phyloP scores from a whole-genome alignment of 2,888 invertebrate genomes.

The Chalcis sispes region DNA sequence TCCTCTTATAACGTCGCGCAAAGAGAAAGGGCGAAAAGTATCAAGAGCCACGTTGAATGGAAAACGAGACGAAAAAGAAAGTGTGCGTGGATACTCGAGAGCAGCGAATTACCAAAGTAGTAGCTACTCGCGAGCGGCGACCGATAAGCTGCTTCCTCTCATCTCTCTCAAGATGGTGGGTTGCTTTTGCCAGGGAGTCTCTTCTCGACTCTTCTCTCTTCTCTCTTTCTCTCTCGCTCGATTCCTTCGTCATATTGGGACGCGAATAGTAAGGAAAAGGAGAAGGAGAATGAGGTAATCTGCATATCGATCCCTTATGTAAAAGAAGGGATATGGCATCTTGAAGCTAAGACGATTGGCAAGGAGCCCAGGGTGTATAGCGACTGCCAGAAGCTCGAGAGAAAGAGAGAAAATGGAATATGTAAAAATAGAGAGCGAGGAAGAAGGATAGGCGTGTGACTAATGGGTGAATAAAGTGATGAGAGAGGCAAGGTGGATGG shows the following conservation, averaged over 20 bases:
- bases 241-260: conserved; percentile 65
- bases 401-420: conserved; percentile 50
- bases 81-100: conserved; percentile 26
- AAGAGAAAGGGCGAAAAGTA: too few species aligned
- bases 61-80: background rate
- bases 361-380: conserved; percentile 57
- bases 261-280: conserved; percentile 63
- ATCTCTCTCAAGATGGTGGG: too few species aligned
- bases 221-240: background rate
- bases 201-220: background rate
- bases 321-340: background rate
- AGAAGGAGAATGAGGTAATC: conserved; percentile 69
- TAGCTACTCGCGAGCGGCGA: conserved; percentile 39
- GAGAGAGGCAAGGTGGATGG: conserved; percentile 15
- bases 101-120: conserved; percentile 44
- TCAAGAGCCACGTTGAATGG: too few species aligned
- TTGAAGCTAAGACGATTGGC: conserved; percentile 55
- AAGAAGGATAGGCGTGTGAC: conserved; percentile 42
- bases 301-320: conserved; percentile 69
- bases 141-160: conserved; percentile 57
- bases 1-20: too few species aligned
- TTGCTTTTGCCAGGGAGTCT: background rate
- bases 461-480: conserved; percentile 54
- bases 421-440: conserved; percentile 45
- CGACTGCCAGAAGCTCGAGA: conserved; percentile 5